Percentiles rank a stretch among this genome's conserved stretches.
phyloP scores from a whole-genome alignment of 2,113 vertebrate genomes.

The Lontra canadensis region DNA sequence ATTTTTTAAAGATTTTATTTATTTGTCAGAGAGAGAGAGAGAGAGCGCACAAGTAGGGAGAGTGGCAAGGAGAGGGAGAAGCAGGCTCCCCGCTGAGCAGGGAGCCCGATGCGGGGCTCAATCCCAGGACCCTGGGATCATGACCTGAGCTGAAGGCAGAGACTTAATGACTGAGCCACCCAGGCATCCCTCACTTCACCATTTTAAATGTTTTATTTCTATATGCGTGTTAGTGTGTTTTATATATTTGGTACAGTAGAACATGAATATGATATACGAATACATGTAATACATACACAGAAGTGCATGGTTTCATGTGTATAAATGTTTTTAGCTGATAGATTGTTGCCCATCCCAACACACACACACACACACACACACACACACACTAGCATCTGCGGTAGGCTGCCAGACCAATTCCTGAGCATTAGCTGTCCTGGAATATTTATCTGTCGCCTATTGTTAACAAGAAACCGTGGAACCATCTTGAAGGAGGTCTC shows the following conservation, averaged over 20 bases:
- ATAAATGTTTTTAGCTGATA: not conserved
- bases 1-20: not conserved
- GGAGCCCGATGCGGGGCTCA: rapidly evolving
- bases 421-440: not conserved
- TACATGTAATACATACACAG: not conserved
- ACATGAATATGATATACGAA: not conserved
- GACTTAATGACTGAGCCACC: not conserved
- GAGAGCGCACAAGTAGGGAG: not conserved
- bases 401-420: not conserved
- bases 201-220: not conserved
- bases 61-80: not conserved
- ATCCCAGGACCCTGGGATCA: not conserved
- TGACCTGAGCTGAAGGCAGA: not conserved
- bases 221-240: not conserved
- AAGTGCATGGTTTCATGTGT: not conserved
- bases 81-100: not conserved
- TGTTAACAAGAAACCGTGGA: not conserved
- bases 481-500: not conserved
- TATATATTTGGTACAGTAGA: not conserved
- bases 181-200: not conserved
- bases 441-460: not conserved
- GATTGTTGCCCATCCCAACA: not conserved
- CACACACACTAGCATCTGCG: not conserved
- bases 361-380: not conserved
- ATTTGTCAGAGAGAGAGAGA: not conserved